phyloP scores from a whole-genome alignment of 1,140 invertebrate genomes.

The Samia ricini region DNA sequence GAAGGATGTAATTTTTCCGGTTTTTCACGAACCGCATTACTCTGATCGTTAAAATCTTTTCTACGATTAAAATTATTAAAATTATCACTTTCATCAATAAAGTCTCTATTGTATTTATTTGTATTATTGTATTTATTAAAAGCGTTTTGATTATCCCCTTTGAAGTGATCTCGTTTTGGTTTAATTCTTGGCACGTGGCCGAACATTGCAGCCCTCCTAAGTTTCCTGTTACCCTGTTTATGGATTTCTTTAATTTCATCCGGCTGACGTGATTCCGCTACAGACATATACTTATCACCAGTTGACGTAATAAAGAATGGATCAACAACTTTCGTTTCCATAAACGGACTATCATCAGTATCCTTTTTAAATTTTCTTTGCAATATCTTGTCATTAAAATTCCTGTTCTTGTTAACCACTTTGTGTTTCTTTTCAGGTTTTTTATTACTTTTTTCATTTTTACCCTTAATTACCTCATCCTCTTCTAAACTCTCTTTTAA shows the following conservation, averaged over 20 bases:
- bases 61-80: constrained; percentile 23
- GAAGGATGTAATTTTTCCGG: constrained; percentile 79
- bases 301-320: constrained; percentile 79
- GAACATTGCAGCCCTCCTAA: constrained; percentile 69
- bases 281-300: constrained; percentile 78
- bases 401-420: constrained; percentile 56
- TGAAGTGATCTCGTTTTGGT: constrained; percentile 31
- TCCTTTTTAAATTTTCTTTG: constrained; percentile 62
- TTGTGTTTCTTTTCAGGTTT: constrained; percentile 40
- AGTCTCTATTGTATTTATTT: constrained; percentile 29
- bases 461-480: neutral
- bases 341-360: constrained; percentile 28
- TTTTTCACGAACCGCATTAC: constrained; percentile 23
- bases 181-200: constrained; percentile 59
- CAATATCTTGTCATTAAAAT: constrained; percentile 58
- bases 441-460: constrained; percentile 1
- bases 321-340: constrained; percentile 66
- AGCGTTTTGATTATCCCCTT: constrained; percentile 16
- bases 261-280: constrained; percentile 68
- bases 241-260: constrained; percentile 68
- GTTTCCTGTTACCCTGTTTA: constrained; percentile 61
- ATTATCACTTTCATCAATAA: constrained; percentile 19
- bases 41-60: constrained; percentile 19
- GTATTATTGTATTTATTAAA: constrained; percentile 25
- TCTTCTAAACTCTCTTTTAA: constrained; percentile 4